phyloP scores from a whole-genome alignment of 2,888 invertebrate genomes.

The Melieria crassipennis region DNA sequence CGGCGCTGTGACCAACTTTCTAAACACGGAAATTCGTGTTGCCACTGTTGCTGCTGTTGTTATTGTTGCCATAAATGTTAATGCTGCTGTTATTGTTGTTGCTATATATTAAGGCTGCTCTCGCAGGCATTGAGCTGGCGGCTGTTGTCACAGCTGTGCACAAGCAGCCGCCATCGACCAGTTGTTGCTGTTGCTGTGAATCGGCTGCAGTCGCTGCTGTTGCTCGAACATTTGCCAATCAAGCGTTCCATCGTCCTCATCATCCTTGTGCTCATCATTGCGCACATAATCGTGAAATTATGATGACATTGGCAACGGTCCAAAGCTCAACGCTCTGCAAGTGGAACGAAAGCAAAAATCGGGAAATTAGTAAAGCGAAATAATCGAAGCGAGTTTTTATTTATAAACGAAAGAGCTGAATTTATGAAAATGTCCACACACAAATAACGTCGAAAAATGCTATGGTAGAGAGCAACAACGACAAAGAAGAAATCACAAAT shows the following conservation, averaged over 20 bases:
- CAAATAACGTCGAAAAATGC: too few species aligned
- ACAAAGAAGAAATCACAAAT: neutral
- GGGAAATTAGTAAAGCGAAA: too few species aligned
- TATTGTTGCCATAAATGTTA: neutral
- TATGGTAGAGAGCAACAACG: too few species aligned
- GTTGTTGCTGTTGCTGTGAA: constrained; percentile 10
- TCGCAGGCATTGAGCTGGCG: neutral
- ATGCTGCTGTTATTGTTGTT: constrained; percentile 8
- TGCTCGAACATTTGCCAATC: too few species aligned
- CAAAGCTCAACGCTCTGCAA: constrained; percentile 36
- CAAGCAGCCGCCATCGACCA: neutral
- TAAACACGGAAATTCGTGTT: neutral
- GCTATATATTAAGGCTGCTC: neutral
- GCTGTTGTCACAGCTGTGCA: neutral
- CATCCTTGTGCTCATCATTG: too few species aligned
- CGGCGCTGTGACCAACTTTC: neutral
- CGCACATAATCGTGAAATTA: constrained; percentile 22
- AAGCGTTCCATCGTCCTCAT: too few species aligned
- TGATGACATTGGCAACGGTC: constrained; percentile 44
- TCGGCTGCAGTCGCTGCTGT: constrained; percentile 6
- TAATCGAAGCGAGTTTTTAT: too few species aligned
- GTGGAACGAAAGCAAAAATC: neutral
- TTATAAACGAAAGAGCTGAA: too few species aligned
- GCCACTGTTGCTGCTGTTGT: constrained; percentile 11
- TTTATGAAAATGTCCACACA: too few species aligned